Base-by-base conservation (phyloP, 2,888 invertebrate genomes). In the Cephus rjabovi region DNA sequence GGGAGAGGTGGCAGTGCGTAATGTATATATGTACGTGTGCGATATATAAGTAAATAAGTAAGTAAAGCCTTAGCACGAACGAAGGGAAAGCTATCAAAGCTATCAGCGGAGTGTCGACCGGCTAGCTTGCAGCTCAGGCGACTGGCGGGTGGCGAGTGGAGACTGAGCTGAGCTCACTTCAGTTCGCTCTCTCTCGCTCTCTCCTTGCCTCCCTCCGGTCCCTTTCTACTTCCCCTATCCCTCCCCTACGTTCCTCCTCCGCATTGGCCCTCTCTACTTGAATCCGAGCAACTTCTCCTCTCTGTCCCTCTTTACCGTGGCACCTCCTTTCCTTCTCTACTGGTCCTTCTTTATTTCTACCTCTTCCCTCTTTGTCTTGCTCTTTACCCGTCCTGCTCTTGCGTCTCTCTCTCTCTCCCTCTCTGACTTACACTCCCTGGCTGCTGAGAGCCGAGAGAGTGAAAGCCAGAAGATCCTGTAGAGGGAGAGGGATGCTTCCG, bases 21-120 rank as follows among this genome's bases (percentile, higher is more conserved):
- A 34, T 70, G 75, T 33, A 33, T 70, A 70, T 70, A 30, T 11
- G 70, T n/a, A 12, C 70, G 70, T 70, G 0, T 12, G 70, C 0
- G 33, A 77, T 74, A 76, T 79, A 77, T 77, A 78, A 81, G 79
- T 81, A 80, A 80, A 76, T 79, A 77, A 81, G 81, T 79, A 79
- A 81, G 81, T 79, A 79, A 80, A 82, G 81, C 79, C 79, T 81
- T 77, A 74, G 77, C 81, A 80, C 83, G 82, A 81, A 83, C 79
- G 81, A 75, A 78, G 78, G 80, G 1, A 79, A 84, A 82, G 80
- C 82, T 83, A 82, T 83, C 82, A 79, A 81, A 81, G 80, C 82
- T 84, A 83, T 84, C 82, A 81, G 80, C 80, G 81, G 81, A 82
- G 83, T 84, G 83, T 83, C 82, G 82, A 84, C 78, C 82, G 79